A percentile compares a stretch with the other conserved stretches of the same genome.
Evolutionary conservation across 1,140 invertebrate genomes (phyloP).

Genomic region (Brachionus rubens): DNA sequence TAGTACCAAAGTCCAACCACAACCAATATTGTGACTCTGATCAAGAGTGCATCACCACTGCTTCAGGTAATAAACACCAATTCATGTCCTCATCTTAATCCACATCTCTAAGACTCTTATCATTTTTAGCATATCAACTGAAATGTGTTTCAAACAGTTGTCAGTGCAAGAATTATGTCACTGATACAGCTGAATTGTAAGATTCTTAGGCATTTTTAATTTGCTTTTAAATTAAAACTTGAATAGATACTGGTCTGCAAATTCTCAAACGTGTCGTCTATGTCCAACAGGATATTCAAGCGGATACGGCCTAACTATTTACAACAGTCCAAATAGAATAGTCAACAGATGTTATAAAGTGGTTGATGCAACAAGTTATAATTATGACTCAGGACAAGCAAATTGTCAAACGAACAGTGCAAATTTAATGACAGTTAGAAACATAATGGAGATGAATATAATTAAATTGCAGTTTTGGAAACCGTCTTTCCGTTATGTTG

Average conservation of each 20-base stretch:
- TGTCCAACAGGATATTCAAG: not conserved
- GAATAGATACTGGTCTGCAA: not conserved
- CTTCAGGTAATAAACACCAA: not conserved
- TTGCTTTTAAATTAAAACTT: not conserved
- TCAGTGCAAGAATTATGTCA: not conserved
- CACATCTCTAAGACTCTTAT: not conserved
- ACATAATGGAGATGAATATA: not conserved
- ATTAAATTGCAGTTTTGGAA: too few species aligned
- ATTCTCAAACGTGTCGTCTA: not conserved
- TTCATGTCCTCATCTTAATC: not conserved
- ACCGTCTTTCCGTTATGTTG: too few species aligned
- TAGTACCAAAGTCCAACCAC: constrained; percentile 1
- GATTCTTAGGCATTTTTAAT: not conserved
- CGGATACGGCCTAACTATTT: not conserved
- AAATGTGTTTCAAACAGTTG: not conserved
- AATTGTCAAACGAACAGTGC: not conserved
- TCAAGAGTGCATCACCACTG: not conserved
- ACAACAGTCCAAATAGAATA: not conserved
- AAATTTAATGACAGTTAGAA: not conserved
- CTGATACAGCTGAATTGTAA: not conserved
- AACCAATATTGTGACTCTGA: not conserved
- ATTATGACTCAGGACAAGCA: not conserved
- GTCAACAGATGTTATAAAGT: not conserved
- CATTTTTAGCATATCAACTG: not conserved
- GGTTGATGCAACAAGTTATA: too few species aligned